These are phyloP conservation scores for Orussus abietinus DNA, from an alignment of 1,140 invertebrate genomes.

Conservation along the genomic window DNA sequence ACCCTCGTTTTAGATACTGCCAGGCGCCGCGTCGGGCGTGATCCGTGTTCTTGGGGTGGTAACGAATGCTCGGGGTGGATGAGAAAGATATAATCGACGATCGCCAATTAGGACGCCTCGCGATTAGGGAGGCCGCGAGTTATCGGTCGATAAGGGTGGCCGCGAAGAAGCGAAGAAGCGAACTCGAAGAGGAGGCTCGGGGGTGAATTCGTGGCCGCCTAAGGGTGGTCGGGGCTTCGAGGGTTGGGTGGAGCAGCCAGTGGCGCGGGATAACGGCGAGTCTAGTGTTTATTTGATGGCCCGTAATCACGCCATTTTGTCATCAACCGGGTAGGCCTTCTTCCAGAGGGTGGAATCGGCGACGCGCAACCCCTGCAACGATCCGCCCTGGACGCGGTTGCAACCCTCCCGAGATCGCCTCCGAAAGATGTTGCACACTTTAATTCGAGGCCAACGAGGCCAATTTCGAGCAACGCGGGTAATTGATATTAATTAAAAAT, in stretches of 20 bases:
- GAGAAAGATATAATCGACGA: background rate
- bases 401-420: too few species aligned
- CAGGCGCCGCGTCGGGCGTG: too few species aligned
- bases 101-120: conserved; percentile 11
- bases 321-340: conserved; percentile 33
- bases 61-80: background rate
- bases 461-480: too few species aligned
- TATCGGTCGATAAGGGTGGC: background rate
- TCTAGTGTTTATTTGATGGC: conserved; percentile 52
- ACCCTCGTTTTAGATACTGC: too few species aligned
- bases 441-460: too few species aligned
- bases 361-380: too few species aligned
- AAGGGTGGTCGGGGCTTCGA: background rate
- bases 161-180: background rate
- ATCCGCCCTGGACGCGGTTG: too few species aligned
- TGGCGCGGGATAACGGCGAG: conserved; percentile 46
- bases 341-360: conserved; percentile 15
- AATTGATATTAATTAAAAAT: too few species aligned
- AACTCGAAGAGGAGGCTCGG: conserved; percentile 1
- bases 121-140: background rate
- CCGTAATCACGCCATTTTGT: conserved; percentile 52
- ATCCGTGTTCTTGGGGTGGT: too few species aligned
- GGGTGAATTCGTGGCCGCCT: background rate
- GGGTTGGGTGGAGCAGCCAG: conserved; percentile 29
- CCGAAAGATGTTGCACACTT: too few species aligned